Evolutionary conservation across 1,140 invertebrate genomes (phyloP).

Genomic region (Plectrocnemia conspersa): DNA sequence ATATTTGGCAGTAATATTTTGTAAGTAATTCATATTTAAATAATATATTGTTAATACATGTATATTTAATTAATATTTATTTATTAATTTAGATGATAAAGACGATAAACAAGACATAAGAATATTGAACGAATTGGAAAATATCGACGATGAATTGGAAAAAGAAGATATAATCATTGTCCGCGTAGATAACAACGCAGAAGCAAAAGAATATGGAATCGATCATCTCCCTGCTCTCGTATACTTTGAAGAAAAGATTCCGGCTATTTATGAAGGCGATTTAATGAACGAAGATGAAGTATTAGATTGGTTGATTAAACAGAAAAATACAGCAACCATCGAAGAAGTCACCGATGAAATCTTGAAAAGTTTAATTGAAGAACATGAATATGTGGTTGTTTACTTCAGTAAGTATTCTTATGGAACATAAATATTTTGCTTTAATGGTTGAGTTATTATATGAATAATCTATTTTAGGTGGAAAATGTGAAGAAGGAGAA

Average conservation of each 20-base stretch:
- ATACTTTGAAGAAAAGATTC: conserved; percentile 90
- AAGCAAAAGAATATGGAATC: conserved; percentile 87
- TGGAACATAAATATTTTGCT: not conserved
- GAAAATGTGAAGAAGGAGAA: conserved; percentile 81
- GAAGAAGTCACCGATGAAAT: conserved; percentile 94
- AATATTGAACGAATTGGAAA: conserved; percentile 83
- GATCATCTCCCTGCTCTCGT: conserved; percentile 83
- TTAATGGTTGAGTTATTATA: not conserved
- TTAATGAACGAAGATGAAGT: conserved; percentile 89
- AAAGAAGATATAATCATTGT: conserved; percentile 87
- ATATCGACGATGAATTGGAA: conserved; percentile 89
- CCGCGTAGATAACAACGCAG: conserved; percentile 79
- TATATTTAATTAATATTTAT: not conserved
- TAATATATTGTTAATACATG: too few relatives aligned
- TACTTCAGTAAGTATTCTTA: conserved; percentile 73
- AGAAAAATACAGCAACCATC: conserved; percentile 87
- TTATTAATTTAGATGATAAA: conserved; percentile 70
- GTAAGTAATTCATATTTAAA: too few relatives aligned
- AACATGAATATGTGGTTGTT: conserved; percentile 90
- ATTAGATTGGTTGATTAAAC: conserved; percentile 82
- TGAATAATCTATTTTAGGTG: conserved; percentile 58
- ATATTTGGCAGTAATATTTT: conserved; percentile 80
- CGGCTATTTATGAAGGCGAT: conserved; percentile 87
- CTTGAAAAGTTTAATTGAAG: conserved; percentile 76
- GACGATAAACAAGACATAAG: conserved; percentile 84